Evolutionary conservation across 2,888 invertebrate species (phyloP).

Genomic region (Apocheima hispidaria): DNA sequence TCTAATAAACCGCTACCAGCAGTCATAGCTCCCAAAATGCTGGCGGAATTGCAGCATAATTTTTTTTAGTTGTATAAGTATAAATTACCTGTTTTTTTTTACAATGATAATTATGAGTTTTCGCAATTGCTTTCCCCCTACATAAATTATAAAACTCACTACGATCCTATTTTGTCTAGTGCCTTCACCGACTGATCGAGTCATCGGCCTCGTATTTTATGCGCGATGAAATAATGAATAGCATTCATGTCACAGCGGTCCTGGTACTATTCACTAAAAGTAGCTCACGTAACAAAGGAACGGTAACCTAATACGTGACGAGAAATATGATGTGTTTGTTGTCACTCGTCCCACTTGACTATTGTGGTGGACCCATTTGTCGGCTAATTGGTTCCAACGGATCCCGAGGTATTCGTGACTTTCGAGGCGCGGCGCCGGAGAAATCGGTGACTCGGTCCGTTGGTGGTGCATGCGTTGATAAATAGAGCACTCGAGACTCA

Average conservation of each 20-base stretch:
- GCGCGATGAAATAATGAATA: conserved; percentile 77
- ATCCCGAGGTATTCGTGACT: conserved; percentile 63
- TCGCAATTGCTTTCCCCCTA: not conserved
- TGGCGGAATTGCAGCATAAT: too few relatives aligned
- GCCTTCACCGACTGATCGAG: conserved; percentile 49
- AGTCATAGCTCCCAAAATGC: too few relatives aligned
- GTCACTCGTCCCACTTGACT: conserved; percentile 54
- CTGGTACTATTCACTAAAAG: conserved; percentile 80
- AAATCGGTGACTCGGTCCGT: conserved; percentile 65
- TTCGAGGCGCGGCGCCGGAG: conserved; percentile 59
- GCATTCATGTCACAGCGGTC: conserved; percentile 79
- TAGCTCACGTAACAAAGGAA: conserved; percentile 84
- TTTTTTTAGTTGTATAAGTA: too few relatives aligned
- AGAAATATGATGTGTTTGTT: conserved; percentile 79
- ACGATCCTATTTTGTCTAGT: not conserved
- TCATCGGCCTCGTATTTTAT: conserved; percentile 61
- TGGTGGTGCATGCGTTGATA: conserved; percentile 41
- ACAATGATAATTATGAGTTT: not conserved
- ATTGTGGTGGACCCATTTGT: conserved; percentile 72
- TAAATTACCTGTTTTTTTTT: too few relatives aligned
- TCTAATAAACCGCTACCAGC: too few relatives aligned
- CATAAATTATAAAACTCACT: not conserved
- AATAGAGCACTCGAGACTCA: conserved; percentile 15
- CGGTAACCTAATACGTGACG: conserved; percentile 83
- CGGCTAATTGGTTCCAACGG: conserved; percentile 74